Evolutionary conservation across 2,113 vertebrate species (phyloP).

Genomic region (Plestiodon gilberti): DNA sequence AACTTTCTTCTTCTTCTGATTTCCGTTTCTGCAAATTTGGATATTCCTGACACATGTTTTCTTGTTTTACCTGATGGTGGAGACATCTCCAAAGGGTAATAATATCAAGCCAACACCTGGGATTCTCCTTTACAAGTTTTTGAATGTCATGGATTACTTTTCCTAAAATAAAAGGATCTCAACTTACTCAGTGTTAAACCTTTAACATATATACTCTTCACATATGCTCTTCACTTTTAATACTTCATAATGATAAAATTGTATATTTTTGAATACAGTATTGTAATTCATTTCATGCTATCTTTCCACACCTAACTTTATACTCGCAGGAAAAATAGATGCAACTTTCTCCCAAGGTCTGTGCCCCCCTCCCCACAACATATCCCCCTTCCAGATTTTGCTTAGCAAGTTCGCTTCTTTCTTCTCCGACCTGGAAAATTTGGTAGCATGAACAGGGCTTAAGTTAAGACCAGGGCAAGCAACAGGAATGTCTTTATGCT

Average conservation of each 20-base stretch:
- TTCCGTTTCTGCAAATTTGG: conserved; percentile 66
- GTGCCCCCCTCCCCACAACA: background rate
- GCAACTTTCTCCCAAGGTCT: background rate
- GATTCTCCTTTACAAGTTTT: conserved; percentile 68
- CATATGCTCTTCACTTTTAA: background rate
- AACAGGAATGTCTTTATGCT: background rate
- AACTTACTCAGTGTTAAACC: background rate
- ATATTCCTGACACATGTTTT: background rate
- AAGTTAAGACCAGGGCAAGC: background rate
- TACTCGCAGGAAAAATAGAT: background rate
- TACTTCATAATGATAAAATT: background rate
- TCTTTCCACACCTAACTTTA: background rate
- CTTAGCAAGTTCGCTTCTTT: background rate
- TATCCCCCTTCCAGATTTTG: background rate
- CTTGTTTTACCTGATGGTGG: conserved; percentile 7
- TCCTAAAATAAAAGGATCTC: conserved; percentile 63
- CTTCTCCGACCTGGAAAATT: background rate
- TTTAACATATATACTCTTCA: conserved; percentile 9
- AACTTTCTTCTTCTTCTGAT: conserved; percentile 30
- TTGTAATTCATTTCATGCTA: background rate
- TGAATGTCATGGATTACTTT: conserved; percentile 69
- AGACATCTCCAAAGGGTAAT: conserved; percentile 73
- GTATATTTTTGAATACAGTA: background rate
- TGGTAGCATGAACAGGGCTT: background rate
- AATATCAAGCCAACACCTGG: conserved; percentile 63